Percentiles rank a stretch among this genome's conserved stretches.
These are phyloP conservation scores for Caenorhabditis latens DNA, from an alignment of 1,140 invertebrate genomes.

Conservation along the genomic window DNA sequence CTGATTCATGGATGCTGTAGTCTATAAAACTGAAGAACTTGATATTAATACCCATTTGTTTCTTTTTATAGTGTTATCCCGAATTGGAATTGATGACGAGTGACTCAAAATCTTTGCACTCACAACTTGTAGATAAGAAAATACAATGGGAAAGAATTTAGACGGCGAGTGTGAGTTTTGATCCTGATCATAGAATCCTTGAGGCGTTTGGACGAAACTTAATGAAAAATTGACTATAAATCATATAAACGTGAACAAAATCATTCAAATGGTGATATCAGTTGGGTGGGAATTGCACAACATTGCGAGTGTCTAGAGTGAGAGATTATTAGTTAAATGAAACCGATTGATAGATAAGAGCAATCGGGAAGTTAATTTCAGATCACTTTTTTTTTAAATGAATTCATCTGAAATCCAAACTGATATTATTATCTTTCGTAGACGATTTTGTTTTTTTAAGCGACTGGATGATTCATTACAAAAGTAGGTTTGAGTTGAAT, in stretches of 20 bases:
- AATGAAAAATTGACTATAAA: not conserved
- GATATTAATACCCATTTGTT: not conserved
- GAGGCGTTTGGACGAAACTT: not conserved
- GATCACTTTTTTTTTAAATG: too few species aligned
- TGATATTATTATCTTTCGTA: too few species aligned
- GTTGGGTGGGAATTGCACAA: not conserved
- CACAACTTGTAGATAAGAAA: not conserved
- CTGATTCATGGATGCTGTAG: too few species aligned
- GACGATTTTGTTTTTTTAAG: too few species aligned
- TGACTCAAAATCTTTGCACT: not conserved
- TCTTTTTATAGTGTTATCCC: too few species aligned
- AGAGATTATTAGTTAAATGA: not conserved
- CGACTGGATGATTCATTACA: too few species aligned
- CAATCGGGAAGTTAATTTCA: too few species aligned
- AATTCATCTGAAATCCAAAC: too few species aligned
- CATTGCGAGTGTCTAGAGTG: not conserved
- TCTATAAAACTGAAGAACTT: not conserved
- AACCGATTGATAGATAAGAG: too few species aligned
- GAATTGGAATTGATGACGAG: too few species aligned
- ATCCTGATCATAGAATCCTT: not conserved
- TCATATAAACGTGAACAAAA: not conserved
- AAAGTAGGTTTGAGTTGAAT: too few species aligned
- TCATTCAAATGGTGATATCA: not conserved
- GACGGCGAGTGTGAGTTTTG: not conserved
- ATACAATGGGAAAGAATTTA: not conserved